phyloP scores from a whole-genome alignment of 2,797 vertebrate genomes.

The Anolis apletophallus region DNA sequence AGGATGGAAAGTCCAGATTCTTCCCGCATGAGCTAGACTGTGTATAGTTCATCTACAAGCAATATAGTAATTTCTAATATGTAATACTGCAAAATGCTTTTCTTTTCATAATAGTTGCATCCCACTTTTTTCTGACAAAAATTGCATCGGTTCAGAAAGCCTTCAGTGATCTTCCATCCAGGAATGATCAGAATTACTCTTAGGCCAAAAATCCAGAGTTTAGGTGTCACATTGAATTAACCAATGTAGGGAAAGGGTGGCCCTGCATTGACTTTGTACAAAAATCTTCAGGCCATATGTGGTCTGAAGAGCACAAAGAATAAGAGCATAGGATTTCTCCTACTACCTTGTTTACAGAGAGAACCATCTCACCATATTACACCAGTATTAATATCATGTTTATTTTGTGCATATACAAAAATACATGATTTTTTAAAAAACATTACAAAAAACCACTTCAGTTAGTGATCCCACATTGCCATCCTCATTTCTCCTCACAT shows the following conservation, averaged over 20 bases:
- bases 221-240: background rate
- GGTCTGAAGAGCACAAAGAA: background rate
- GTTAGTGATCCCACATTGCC: constrained; percentile 36
- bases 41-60: no score
- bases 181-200: no score
- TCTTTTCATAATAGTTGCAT: no score
- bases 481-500: constrained; percentile 1
- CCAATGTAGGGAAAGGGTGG: background rate
- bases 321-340: constrained; percentile 39
- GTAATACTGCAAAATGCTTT: no score
- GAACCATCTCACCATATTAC: constrained; percentile 42
- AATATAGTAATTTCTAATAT: no score
- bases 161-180: background rate
- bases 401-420: constrained; percentile 38
- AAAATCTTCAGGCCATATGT: no score
- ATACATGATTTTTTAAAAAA: no score
- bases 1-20: no score
- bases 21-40: no score
- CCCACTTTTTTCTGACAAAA: no score
- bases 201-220: background rate
- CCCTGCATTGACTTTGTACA: background rate
- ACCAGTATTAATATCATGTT: constrained; percentile 54
- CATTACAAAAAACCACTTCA: no score
- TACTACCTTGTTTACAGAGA: constrained; percentile 21
- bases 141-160: background rate